phyloP scores from a whole-genome alignment of 2,888 invertebrate genomes.

The Creontiades dilutus region DNA sequence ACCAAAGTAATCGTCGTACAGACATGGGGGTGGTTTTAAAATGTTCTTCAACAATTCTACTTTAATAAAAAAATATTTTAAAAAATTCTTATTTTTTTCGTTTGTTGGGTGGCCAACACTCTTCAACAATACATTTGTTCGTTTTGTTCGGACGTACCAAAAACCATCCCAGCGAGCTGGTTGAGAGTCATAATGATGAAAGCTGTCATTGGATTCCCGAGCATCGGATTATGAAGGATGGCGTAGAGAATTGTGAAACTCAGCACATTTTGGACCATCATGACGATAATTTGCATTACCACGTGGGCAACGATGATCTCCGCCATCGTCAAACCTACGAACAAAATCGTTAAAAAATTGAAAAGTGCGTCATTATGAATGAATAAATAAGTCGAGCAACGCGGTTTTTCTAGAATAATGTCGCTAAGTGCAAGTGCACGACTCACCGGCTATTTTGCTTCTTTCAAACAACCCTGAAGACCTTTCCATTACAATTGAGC shows the following conservation, averaged over 20 bases:
- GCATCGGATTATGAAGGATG: conserved; percentile 75
- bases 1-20: no score
- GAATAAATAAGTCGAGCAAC: no score
- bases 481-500: conserved; percentile 74
- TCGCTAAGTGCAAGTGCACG: no score
- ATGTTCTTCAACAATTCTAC: no score
- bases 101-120: no score
- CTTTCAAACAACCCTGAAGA: conserved; percentile 74
- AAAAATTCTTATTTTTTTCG: no score
- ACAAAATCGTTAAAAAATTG: neutral
- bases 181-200: conserved; percentile 75
- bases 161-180: conserved; percentile 76
- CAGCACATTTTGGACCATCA: conserved; percentile 76
- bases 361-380: neutral
- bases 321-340: conserved; percentile 75
- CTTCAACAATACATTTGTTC: no score
- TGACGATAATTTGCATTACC: conserved; percentile 76
- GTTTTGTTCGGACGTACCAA: conserved; percentile 75
- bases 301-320: conserved; percentile 76
- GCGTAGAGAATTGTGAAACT: conserved; percentile 76
- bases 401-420: no score
- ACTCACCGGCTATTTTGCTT: conserved; percentile 73
- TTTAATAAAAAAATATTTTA: no score
- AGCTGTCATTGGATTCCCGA: conserved; percentile 74
- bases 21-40: no score